These are phyloP conservation scores for Corythornis cristatus DNA, from an alignment of 2,113 vertebrate species.

Conservation along the genomic window DNA sequence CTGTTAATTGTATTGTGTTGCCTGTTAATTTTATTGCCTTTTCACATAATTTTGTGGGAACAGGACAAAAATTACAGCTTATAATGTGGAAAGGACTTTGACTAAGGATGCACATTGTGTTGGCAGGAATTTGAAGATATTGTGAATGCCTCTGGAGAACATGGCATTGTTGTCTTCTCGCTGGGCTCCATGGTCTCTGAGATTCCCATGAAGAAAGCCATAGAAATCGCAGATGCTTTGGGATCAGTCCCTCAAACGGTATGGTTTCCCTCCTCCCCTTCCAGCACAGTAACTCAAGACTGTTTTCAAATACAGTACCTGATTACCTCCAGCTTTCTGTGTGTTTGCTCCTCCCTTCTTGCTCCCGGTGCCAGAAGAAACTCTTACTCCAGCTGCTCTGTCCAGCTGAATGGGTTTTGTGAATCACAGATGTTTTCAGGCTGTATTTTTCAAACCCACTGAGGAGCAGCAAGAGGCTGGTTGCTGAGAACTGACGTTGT, in stretches of 20 bases:
- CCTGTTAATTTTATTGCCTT: background rate
- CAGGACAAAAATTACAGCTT: fast-evolving
- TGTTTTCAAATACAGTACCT: background rate
- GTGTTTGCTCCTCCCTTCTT: background rate
- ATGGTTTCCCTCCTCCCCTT: background rate
- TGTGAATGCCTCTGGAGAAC: constrained; percentile 87
- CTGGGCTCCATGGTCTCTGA: constrained; percentile 88
- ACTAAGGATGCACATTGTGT: background rate
- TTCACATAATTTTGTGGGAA: background rate
- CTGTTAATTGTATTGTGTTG: background rate
- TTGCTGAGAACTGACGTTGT: background rate
- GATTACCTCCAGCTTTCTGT: background rate
- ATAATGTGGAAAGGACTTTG: background rate
- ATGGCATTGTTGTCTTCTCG: constrained; percentile 91
- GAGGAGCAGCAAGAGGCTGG: background rate
- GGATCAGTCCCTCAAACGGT: constrained; percentile 90
- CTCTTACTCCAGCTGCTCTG: no score
- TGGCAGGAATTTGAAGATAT: constrained; percentile 88
- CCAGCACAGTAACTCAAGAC: background rate
- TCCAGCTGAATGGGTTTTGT: background rate
- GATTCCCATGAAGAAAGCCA: constrained; percentile 82
- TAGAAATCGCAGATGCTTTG: constrained; percentile 85
- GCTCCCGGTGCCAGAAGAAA: background rate
- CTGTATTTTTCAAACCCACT: background rate
- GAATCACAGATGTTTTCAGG: background rate